A percentile compares a stretch with the other conserved stretches of the same genome.
Conservation (phyloP, 2,113 vertebrate species). For the Ascaphus truei region DNA sequence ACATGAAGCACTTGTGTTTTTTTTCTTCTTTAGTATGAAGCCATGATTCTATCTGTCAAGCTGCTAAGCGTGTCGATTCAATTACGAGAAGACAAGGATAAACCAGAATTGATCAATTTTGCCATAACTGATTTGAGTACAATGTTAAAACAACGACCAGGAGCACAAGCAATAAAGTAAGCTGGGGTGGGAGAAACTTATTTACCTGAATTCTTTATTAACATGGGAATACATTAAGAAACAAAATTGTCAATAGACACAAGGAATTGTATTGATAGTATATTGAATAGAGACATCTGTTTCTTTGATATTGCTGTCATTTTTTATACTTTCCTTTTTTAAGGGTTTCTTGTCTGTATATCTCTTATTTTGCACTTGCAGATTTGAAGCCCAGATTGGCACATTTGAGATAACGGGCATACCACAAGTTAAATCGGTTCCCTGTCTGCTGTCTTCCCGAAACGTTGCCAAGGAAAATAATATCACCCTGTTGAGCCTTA, state of each 20-base stretch:
- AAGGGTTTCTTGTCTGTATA: constrained; percentile 16
- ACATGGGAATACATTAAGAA: too few relatives aligned
- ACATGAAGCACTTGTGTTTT: too few relatives aligned
- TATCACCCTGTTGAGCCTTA: constrained; percentile 74
- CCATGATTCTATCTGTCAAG: constrained; percentile 83
- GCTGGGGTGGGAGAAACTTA: constrained; percentile 25
- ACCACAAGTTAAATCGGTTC: constrained; percentile 58
- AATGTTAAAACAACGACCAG: constrained; percentile 80
- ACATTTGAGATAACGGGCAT: constrained; percentile 85
- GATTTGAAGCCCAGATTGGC: constrained; percentile 76
- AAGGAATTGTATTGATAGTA: too few relatives aligned
- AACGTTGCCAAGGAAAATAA: constrained; percentile 59
- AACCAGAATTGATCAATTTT: constrained; percentile 77
- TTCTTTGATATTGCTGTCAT: not conserved
- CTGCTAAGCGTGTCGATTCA: constrained; percentile 79
- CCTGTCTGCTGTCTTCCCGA: constrained; percentile 78
- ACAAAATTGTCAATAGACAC: too few relatives aligned
- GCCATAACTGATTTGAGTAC: constrained; percentile 79
- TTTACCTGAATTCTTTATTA: constrained; percentile 8
- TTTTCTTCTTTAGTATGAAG: constrained; percentile 78
- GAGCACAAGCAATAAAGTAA: constrained; percentile 90
- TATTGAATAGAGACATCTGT: too few relatives aligned
- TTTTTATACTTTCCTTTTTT: not conserved
- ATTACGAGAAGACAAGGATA: constrained; percentile 75
- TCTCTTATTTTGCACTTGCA: constrained; percentile 45